Percentiles rank a stretch among this genome's conserved stretches.
Conservation (phyloP, 2,888 invertebrate genomes). For the Hyposoter didymator region DNA sequence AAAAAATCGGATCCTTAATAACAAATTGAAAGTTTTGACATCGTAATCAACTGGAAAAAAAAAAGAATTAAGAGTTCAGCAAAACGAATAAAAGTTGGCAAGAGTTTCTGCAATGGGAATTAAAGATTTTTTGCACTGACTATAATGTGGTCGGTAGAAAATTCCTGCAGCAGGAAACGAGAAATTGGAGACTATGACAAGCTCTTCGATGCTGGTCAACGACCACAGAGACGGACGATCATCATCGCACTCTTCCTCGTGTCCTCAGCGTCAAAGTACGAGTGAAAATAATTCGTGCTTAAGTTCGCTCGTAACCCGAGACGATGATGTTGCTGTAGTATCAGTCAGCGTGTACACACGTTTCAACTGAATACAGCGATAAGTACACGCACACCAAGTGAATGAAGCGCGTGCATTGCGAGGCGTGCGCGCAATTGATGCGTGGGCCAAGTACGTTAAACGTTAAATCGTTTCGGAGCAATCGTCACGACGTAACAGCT, state of each 20-base stretch:
- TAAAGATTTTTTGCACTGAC: not conserved
- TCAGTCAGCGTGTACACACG: conserved; percentile 4
- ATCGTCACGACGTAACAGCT: conserved; percentile 74
- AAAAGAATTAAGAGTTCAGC: not conserved
- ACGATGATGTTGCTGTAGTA: conserved; percentile 55
- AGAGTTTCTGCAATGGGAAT: not conserved
- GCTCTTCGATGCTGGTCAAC: conserved; percentile 56
- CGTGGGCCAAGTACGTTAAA: conserved; percentile 77
- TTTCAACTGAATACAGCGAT: conserved; percentile 1
- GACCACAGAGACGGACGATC: conserved; percentile 42
- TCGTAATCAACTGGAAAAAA: not conserved
- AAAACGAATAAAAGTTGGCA: not conserved
- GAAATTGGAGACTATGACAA: conserved; percentile 61
- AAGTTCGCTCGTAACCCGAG: conserved; percentile 62
- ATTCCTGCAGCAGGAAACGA: conserved; percentile 56
- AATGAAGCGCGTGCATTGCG: conserved; percentile 53
- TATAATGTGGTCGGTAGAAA: conserved; percentile 19
- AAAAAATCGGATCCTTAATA: not conserved
- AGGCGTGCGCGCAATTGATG: conserved; percentile 69
- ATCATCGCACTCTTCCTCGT: conserved; percentile 51
- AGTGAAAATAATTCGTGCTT: conserved; percentile 63
- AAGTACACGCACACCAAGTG: conserved; percentile 12
- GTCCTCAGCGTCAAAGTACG: conserved; percentile 32
- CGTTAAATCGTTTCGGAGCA: conserved; percentile 76
- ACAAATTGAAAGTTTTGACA: not conserved